A percentile compares a stretch with the other conserved stretches of the same genome.
phyloP scores from a whole-genome alignment of 2,113 vertebrate genomes.

The Synodontis membranacea region DNA sequence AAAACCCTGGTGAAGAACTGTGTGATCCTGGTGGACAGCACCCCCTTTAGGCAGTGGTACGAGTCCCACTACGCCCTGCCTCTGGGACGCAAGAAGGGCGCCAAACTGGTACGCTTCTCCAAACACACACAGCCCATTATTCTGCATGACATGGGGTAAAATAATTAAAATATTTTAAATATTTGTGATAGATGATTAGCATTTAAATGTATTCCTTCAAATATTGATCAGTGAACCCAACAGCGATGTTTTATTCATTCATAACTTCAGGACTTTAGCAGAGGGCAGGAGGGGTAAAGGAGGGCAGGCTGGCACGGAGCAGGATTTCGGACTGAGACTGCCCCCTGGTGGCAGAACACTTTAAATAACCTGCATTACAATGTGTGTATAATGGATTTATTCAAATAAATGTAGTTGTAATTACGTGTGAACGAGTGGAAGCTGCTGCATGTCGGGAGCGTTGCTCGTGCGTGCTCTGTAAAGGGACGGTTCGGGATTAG shows the following conservation, averaged over 20 bases:
- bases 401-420: too few relatives aligned
- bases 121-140: not conserved
- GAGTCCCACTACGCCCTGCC: slow-evolving; percentile 93
- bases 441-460: not conserved
- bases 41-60: slow-evolving; percentile 96
- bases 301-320: too few relatives aligned
- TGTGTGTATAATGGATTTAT: not conserved
- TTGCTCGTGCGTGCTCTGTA: not conserved
- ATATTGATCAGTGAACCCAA: too few relatives aligned
- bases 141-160: not conserved
- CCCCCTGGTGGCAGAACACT: not conserved
- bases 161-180: not conserved
- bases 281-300: too few relatives aligned
- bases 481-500: not conserved
- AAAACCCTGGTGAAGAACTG: slow-evolving; percentile 99
- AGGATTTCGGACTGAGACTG: not conserved
- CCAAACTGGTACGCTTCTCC: slow-evolving; percentile 83
- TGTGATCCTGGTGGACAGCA: slow-evolving; percentile 90
- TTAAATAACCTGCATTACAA: not conserved
- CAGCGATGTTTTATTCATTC: too few relatives aligned
- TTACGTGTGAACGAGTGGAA: too few relatives aligned
- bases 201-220: too few relatives aligned
- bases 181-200: too few relatives aligned
- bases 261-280: too few relatives aligned
- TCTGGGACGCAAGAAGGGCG: slow-evolving; percentile 96